These are phyloP conservation scores for Monochamus saltuarius DNA, from an alignment of 1,140 invertebrate species.

Conservation along the genomic window DNA sequence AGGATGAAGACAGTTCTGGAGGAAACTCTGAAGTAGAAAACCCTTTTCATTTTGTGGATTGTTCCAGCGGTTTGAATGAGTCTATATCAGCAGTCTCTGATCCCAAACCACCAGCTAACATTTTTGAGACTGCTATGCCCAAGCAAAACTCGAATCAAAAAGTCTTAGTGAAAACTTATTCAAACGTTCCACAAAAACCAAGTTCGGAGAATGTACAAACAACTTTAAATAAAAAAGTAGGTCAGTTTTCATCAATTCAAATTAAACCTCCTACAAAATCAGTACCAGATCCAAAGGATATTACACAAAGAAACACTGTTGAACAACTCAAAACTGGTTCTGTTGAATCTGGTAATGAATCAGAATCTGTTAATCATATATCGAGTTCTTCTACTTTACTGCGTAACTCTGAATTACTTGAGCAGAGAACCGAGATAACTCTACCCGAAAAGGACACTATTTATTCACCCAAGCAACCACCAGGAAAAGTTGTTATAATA, in stretches of 20 bases:
- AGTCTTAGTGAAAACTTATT: neutral
- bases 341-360: neutral
- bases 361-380: neutral
- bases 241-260: too few relatives aligned
- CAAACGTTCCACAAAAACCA: slow-evolving; percentile 1
- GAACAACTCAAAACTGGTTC: neutral
- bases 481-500: slow-evolving; percentile 3
- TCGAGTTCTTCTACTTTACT: neutral
- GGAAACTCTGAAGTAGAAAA: neutral
- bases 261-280: too few relatives aligned
- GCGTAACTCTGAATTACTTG: neutral
- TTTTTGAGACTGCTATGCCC: neutral
- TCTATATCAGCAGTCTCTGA: neutral
- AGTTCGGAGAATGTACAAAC: too few relatives aligned
- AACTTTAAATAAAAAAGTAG: too few relatives aligned
- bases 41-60: neutral
- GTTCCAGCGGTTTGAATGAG: neutral
- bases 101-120: neutral
- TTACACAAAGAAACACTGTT: neutral
- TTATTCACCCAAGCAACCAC: neutral
- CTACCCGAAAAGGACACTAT: neutral
- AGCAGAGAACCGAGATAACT: neutral
- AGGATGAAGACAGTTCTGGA: slow-evolving; percentile 11
- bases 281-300: neutral
- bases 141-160: neutral